Percentiles rank a stretch among this genome's conserved stretches.
Conservation (phyloP, 2,113 vertebrate genomes). For the Parus major region DNA sequence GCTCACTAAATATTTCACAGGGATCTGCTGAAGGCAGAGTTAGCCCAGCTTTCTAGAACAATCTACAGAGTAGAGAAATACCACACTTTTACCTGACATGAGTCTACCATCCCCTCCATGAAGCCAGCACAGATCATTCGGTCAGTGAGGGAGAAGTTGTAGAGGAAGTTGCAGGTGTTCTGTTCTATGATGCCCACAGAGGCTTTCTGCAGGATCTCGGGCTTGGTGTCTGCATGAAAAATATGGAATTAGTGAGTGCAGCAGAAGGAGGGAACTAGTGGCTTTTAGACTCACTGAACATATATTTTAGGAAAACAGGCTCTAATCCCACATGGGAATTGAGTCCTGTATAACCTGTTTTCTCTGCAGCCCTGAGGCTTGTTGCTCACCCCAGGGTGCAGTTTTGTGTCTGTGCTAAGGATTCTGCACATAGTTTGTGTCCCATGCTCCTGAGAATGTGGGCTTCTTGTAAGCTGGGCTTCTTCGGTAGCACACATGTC, state of each 20-base stretch:
- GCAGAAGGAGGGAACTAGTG: not conserved
- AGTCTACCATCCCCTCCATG: conserved; percentile 88
- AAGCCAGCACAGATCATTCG: conserved; percentile 95
- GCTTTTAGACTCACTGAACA: not conserved
- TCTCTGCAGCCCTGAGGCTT: not conserved
- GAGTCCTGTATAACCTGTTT: not conserved
- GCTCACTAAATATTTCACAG: not conserved
- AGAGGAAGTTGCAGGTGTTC: conserved; percentile 81
- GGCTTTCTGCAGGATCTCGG: conserved; percentile 83
- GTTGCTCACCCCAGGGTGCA: not conserved
- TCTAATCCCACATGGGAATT: not conserved
- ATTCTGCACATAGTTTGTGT: not conserved
- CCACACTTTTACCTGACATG: conserved; percentile 84
- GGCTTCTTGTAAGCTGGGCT: not conserved
- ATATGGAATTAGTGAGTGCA: not conserved
- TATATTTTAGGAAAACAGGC: not conserved
- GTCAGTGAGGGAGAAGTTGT: conserved; percentile 84
- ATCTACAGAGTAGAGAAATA: not conserved
- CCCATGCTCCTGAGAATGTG: not conserved
- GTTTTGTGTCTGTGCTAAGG: not conserved
- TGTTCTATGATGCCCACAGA: conserved; percentile 83
- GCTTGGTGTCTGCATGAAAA: conserved; percentile 61
- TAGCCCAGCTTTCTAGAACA: not conserved
- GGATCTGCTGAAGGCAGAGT: not conserved
- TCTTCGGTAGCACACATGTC: not conserved